Conservation (phyloP, 2,113 vertebrate species). For the Heterotilapia buettikoferi region DNA sequence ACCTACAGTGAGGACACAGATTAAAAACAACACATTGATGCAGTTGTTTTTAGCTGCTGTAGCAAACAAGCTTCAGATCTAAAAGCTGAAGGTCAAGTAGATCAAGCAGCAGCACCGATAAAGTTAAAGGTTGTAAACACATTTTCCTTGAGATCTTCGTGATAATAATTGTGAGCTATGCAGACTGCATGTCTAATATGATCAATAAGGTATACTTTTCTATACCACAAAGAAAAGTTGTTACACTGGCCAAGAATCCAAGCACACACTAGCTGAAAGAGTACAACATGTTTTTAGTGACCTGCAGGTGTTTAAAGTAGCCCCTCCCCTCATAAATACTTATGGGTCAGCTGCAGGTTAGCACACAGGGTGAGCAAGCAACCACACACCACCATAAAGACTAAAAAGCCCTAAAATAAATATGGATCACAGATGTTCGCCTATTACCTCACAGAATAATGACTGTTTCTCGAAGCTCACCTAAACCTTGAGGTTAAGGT, state of each 20-base stretch:
- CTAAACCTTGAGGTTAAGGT: background rate
- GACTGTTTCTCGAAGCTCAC: background rate
- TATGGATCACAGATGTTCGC: background rate
- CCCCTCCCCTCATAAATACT: background rate
- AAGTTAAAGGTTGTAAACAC: background rate
- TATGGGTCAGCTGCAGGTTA: background rate
- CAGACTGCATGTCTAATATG: background rate
- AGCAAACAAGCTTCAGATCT: background rate
- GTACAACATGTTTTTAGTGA: background rate
- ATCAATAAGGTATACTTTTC: background rate
- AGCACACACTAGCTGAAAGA: background rate
- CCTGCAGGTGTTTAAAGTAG: background rate
- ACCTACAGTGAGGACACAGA: conserved; percentile 67
- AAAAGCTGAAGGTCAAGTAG: background rate
- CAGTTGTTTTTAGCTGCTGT: background rate
- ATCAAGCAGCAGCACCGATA: background rate
- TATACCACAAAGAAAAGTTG: background rate
- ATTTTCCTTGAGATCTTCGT: background rate
- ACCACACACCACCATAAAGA: background rate
- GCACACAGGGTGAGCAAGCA: background rate
- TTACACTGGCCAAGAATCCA: background rate
- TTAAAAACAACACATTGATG: background rate
- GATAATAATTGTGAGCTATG: background rate
- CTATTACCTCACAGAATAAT: background rate
- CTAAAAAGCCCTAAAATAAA: background rate